Evolutionary conservation across 2,888 invertebrate species (phyloP), one percentile per base, ranked within the genome.

Genomic region (Polymixis lichenea): DNA sequence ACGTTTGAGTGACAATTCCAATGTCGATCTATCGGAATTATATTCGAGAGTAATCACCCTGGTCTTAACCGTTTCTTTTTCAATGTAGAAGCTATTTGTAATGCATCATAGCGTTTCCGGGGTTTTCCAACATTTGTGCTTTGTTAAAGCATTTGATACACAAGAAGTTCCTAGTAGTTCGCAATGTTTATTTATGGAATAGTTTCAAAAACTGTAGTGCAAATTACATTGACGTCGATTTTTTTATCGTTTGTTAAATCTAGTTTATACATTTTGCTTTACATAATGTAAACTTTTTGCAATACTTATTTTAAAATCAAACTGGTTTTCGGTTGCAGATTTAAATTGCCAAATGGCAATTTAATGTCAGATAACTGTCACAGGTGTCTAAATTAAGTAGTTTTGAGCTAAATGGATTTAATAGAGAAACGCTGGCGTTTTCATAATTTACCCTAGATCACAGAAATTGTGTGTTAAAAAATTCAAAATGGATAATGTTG

Each of bases 241-340:
- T 66, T 65, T 65, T 65, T 62, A 66, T 74, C 71, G 25, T 11
- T 55, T 49, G 19, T n/a, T 43, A 49, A 74, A 77, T 72, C 79
- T 86, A 73, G 84, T 86, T 75, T 84, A 86, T 77, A 67, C 25
- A 66, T 81, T 76, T 69, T 22, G 53, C 65, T 76, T 79, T 65
- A 61, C 51, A 79, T 82, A 71, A 73, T 80, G 53, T 56, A 65
- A 69, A 38, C 43, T 25, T 64, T 62, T 70, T 72, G 72, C 66
- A 75, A 74, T 62, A 49, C 53, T 32, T 49, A 66, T 70, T 62
- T 76, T 72, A 25, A 73, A 60, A 55, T 43, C 1, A 38, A 84
- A 77, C 83, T n/a, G 32, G 85, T 84, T 77, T 65, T 68, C 62
- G 56, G 51, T 75, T 72, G 53, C 58, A 62, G 17, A 66, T 71